Percentiles rank a stretch among this genome's conserved stretches.
Conservation (phyloP, 2,113 vertebrate genomes). For the Canis aureus region DNA sequence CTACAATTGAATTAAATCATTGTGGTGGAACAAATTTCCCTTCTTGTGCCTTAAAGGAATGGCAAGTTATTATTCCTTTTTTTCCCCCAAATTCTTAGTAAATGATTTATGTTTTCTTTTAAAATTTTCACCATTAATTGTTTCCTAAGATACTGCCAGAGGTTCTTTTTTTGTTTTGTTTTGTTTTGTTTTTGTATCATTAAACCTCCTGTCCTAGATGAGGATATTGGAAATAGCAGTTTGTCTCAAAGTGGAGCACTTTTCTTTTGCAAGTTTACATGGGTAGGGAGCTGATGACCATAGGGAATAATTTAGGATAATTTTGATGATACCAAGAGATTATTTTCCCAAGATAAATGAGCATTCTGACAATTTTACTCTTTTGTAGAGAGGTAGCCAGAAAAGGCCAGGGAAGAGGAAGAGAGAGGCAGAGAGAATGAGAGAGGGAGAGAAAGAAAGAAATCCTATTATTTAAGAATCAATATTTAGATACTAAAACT, state of each 20-base stretch:
- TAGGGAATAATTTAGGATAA: not conserved
- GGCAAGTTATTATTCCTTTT: not conserved
- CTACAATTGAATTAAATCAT: not conserved
- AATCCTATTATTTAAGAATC: not conserved
- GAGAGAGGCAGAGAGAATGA: not conserved
- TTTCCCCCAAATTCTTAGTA: not conserved
- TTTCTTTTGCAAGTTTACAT: not conserved
- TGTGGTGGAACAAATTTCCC: not conserved
- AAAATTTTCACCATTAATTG: conserved; percentile 25
- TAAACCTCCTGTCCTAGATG: conserved; percentile 19
- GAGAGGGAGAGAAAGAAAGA: not conserved
- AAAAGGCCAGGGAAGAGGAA: not conserved
- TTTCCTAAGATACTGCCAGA: not conserved
- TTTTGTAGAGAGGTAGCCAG: not conserved
- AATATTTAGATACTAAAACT: not conserved
- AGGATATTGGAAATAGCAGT: not conserved
- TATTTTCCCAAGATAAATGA: not conserved
- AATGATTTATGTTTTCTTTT: not conserved
- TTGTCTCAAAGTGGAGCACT: not conserved
- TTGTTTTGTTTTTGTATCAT: not conserved
- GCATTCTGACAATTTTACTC: not conserved
- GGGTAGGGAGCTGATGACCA: not conserved
- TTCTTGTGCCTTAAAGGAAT: not conserved
- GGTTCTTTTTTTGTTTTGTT: not conserved
- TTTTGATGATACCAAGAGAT: not conserved